phyloP scores from a whole-genome alignment of 2,797 vertebrate species.

The Fringilla coelebs region DNA sequence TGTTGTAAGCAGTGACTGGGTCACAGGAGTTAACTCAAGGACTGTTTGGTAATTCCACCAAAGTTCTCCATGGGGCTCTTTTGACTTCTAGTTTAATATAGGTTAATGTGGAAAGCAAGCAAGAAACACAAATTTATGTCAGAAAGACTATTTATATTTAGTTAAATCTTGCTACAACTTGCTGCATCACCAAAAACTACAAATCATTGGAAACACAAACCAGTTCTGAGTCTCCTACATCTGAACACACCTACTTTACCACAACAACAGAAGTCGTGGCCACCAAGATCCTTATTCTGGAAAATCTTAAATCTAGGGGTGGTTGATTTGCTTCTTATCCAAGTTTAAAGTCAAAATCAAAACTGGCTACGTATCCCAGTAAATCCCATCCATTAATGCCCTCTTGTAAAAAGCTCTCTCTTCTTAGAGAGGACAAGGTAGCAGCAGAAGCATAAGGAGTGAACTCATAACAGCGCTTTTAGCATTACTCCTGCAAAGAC shows the following conservation, averaged over 20 bases:
- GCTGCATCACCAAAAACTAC: background rate
- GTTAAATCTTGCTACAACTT: background rate
- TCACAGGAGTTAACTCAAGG: background rate
- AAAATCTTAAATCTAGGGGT: background rate
- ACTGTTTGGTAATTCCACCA: background rate
- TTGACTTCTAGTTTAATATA: background rate
- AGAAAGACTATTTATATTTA: background rate
- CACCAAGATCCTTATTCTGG: background rate
- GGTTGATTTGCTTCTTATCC: background rate
- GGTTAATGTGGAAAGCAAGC: background rate
- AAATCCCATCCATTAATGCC: background rate
- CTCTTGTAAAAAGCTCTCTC: background rate
- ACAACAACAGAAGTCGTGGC: background rate
- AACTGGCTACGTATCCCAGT: background rate
- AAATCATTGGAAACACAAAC: background rate
- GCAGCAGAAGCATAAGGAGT: background rate
- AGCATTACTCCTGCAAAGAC: background rate
- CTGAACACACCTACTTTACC: background rate
- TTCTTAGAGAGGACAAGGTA: background rate
- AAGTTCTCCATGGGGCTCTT: background rate
- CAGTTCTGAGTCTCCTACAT: background rate
- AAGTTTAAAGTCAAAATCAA: background rate
- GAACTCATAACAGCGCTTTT: background rate
- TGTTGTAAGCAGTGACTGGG: background rate
- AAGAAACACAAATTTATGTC: background rate